Conservation (phyloP, 2,797 vertebrate species). For the Cyclopterus lumpus region DNA sequence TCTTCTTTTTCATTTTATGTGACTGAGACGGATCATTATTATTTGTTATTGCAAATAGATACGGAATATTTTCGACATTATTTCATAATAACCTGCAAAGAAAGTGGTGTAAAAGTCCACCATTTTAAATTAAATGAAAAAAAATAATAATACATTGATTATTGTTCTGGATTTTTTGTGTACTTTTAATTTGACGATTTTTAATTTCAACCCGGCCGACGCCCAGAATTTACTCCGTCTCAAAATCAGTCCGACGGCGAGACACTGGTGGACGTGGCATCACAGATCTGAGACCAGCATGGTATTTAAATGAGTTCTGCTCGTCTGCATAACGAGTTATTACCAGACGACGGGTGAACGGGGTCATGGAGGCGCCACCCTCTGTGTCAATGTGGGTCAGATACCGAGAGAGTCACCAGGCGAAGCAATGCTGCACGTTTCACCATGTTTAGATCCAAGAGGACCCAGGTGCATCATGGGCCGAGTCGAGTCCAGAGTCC, state of each 20-base stretch:
- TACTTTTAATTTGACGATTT: constrained; percentile 27
- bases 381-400: constrained; percentile 31
- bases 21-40: constrained; percentile 27
- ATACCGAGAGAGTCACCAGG: no score
- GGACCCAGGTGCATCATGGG: constrained; percentile 25
- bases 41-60: constrained; percentile 59
- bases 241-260: no score
- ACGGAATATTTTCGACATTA: constrained; percentile 18
- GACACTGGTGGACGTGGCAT: no score
- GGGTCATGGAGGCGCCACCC: no score
- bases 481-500: no score
- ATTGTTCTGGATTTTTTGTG: constrained; percentile 23
- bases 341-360: no score
- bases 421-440: no score
- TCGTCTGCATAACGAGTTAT: no score
- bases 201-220: constrained; percentile 9
- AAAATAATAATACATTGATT: constrained; percentile 15
- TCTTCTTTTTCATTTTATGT: constrained; percentile 27
- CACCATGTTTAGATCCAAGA: constrained; percentile 17
- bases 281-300: no score
- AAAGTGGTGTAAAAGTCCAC: constrained; percentile 27
- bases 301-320: no score
- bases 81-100: constrained; percentile 27
- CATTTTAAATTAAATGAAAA: constrained; percentile 6
- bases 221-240: constrained; percentile 33